Base-by-base conservation (phyloP, 1,140 invertebrate genomes). In the Cydia pomonella region DNA sequence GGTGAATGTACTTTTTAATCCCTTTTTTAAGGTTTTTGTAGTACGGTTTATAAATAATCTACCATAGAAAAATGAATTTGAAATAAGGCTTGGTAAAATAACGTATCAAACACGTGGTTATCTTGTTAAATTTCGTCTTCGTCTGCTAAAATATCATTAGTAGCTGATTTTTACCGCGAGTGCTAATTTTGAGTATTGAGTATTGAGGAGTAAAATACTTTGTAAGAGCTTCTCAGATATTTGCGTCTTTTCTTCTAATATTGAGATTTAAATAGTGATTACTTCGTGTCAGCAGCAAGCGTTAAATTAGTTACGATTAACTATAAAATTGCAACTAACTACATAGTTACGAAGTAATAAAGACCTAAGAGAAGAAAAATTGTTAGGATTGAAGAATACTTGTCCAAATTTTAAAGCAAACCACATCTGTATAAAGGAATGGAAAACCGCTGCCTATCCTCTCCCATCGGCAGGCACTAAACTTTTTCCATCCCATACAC, bases 401-500 rank as follows among this genome's bases (percentile, higher is more conserved):
- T 50, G 16, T 50, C 47, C n/a, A 7, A 44, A 44, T 18, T 50
- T 50, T 50, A 12, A 21, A 59, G 21, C 18, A 59, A 12, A 10
- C 16, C 9, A 23, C 18, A 50, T n/a, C 18, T 21, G 50, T 21
- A 59, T 10, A 59, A 21, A 21, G 18, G 50, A 50, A 50, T 50
- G n/a, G 47, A 5, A 50, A 50, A 50, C 47, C n/a, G 16, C 47
- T 50, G 3, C 47, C 3, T 50, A 50, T 16, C n/a, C 50, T 59
- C 10, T 18, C 50, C 50, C 50, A 59, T 59, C 18, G 50, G n/a
- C 50, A 10, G 64, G 7, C 29, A 33, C 27, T 69, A 69, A 33
- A 69, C 27, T 69, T 69, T 69, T 33, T 69, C n/a, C 64, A 29
- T 69, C 64, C 64, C 25, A 29, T 18, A 38, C 64, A 4, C 64